Evolutionary conservation across 1,140 invertebrate genomes (phyloP).

Genomic region (Tetramorium parvispinum): DNA sequence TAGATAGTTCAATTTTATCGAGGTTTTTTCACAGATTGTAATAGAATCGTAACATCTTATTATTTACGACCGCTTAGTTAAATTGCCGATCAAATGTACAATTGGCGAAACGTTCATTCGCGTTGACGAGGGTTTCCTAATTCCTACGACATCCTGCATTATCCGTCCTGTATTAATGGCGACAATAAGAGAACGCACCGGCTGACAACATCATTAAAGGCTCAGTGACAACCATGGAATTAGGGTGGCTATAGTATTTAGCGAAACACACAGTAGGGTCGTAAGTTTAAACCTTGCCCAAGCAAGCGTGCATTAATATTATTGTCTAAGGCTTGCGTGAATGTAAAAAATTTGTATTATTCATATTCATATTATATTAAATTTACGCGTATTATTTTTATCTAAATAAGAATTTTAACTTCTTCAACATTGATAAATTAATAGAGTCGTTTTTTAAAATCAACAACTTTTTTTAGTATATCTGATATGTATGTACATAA

Average conservation of each 20-base stretch:
- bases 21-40: neutral
- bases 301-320: neutral
- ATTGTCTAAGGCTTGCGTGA: neutral
- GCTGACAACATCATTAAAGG: conserved; percentile 51
- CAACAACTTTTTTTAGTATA: neutral
- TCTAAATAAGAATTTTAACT: neutral
- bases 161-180: conserved; percentile 42
- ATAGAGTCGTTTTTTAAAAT: neutral
- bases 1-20: neutral
- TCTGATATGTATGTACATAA: neutral
- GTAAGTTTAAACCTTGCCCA: conserved; percentile 45
- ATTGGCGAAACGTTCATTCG: conserved; percentile 16
- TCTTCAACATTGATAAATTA: neutral
- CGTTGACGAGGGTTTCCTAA: conserved; percentile 33
- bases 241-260: conserved; percentile 39
- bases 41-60: neutral
- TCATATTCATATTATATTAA: neutral
- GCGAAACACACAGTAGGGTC: conserved; percentile 10
- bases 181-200: conserved; percentile 44
- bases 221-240: conserved; percentile 48
- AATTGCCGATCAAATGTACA: conserved; percentile 29
- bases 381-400: neutral
- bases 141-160: conserved; percentile 41
- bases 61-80: neutral
- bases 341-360: neutral